Evolutionary conservation across 2,113 vertebrate species (phyloP), one percentile per base, ranked within the genome.

Genomic region (Salvelinus fontinalis): DNA sequence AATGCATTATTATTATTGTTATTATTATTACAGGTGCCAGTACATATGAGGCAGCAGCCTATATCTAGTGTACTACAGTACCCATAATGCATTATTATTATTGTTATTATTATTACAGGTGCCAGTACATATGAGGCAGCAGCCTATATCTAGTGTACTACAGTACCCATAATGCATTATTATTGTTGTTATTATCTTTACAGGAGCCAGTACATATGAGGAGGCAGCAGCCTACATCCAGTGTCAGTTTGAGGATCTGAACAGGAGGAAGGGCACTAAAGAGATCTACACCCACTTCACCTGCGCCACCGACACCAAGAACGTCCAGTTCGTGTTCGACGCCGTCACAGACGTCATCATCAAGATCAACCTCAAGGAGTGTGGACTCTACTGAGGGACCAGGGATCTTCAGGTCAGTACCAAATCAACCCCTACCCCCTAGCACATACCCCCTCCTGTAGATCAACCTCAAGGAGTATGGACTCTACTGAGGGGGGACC

Each of bases 221-320:
- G 97, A 98, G 74, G 94, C 97, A 0, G 95, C 98, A 1, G 93
- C 95, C 6, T 98, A 97, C 81, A 99, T 99, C 87, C 97, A 99
- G 90, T 95, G 95, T 88, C 96, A 97, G 92, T 99, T 99, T 76
- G 97, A 99, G 84, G 96, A 99, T 79, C 90, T 99, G 64, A 99
- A 99, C 91, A 91, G 95, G 77, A 93, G 94, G 74, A 99, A 98
- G 92, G 95, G 96, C 84, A 96, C 94, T 81, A 99, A 99, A 93
- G 98, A 99, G 88, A 97, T 99, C 91, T 99, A 99, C 88, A 97
- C 97, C 2, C 97, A 99, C 90, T 98, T 99, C 89, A 99, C 98
- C 39, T 99, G 98, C 65, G 98, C 98, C 91, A 99, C 98, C 0
- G 98, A 99, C 91, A 99, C 98, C 89, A 97, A 99, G 92, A 99